These are phyloP conservation scores for Oceanodroma tethys DNA, from an alignment of 2,113 vertebrate genomes.

Conservation along the genomic window DNA sequence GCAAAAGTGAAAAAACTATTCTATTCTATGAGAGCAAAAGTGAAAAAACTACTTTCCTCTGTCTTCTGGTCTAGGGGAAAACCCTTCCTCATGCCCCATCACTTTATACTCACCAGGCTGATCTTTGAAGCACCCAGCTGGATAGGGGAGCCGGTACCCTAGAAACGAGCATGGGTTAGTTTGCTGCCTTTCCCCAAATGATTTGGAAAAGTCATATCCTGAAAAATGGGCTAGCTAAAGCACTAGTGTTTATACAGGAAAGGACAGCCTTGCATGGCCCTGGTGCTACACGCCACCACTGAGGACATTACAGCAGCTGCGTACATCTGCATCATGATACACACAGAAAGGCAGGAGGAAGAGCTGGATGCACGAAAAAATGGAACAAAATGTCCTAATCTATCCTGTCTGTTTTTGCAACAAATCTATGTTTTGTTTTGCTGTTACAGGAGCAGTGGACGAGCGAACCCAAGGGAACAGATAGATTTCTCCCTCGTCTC, in stretches of 20 bases:
- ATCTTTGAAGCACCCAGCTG: neutral
- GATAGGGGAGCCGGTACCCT: accelerated
- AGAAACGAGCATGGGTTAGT: neutral
- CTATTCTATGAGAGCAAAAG: neutral
- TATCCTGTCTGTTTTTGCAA: neutral
- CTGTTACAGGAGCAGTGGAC: neutral
- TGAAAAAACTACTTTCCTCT: neutral
- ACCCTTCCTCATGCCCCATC: neutral
- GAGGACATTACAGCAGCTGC: neutral
- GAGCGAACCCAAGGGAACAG: neutral
- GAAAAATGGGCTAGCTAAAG: neutral
- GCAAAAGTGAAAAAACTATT: neutral
- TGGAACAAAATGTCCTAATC: neutral
- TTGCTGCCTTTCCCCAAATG: neutral
- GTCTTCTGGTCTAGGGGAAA: neutral
- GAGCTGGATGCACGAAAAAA: neutral
- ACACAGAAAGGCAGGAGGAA: neutral
- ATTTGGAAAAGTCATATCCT: neutral
- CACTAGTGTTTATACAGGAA: neutral
- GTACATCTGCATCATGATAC: neutral
- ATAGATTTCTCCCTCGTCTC: neutral
- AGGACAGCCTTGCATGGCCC: neutral
- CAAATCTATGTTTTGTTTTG: neutral
- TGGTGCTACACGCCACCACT: neutral
- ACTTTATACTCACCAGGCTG: neutral